Base-by-base conservation (phyloP, 2,888 invertebrate genomes). In the Marronus borbonicus region DNA sequence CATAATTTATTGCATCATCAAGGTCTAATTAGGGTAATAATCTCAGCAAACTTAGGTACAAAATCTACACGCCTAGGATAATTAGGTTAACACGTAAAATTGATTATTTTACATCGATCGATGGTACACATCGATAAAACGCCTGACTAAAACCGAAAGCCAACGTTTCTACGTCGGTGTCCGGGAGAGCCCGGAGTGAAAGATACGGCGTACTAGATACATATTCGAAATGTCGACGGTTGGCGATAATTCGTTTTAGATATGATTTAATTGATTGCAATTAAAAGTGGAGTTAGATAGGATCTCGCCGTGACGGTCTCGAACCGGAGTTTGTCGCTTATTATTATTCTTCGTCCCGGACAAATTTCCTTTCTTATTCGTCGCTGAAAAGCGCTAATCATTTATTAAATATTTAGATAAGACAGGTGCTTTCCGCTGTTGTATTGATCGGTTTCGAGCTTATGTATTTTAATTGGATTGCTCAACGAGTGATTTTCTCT, bases 341-440 rank as follows among this genome's bases (percentile, higher is more conserved):
- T 20, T 20, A 20, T 58, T 20, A 17, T 17, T 20, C 39, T 20
- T 3, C 20, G 20, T 17, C 17, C 17, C 39, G 65, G 44, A 66
- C 65, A 66, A 66, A 66, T 66, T 66, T 66, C 65, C 44, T 66
- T 36, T 44, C 65, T 20, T 17, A 8, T 44, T 66, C 65, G 39
- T 39, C 65, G 65, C 65, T 39, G 65, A 66, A 66, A 66, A 66
- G 65, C 39, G 65, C 65, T 66, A 66, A 66, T 66, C 65, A 24
- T 66, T 66, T 66, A 66, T 66, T 66, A 66, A 66, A 66, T 66
- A 66, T 66, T 66, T 66, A 66, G 65, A 66, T 66, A 44, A 44
- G 65, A 44, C 65, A 66, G 39, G 65, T 66, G 65, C 17, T 20
- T 17, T 58, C 17, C 20, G 55, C 3, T 20, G 20, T n/a, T 58